Evolutionary conservation across 2,888 invertebrate genomes (phyloP).

Genomic region (Epiblema foenella): DNA sequence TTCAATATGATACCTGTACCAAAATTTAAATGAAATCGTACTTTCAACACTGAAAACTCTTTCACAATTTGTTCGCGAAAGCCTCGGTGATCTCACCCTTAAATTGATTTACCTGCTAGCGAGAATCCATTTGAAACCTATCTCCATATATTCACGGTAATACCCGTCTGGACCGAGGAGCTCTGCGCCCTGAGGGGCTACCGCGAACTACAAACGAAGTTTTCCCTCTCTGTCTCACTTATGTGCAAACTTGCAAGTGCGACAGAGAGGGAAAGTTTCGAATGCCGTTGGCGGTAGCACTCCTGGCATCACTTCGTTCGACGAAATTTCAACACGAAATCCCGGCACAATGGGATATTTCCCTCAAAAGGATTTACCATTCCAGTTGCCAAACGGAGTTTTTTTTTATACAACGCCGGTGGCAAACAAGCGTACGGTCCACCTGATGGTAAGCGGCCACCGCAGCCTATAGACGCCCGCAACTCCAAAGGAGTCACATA

Average conservation of each 20-base stretch:
- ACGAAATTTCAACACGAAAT: conserved; percentile 1
- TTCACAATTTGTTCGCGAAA: neutral
- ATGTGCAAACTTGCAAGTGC: too few species aligned
- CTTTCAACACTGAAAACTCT: neutral
- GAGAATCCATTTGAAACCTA: neutral
- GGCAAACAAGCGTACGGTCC: too few species aligned
- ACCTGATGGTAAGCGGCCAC: too few species aligned
- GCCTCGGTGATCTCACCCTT: neutral
- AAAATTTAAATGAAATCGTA: neutral
- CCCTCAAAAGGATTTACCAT: neutral
- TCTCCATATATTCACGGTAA: conserved; percentile 4
- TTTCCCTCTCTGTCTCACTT: too few species aligned
- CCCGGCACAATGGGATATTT: neutral
- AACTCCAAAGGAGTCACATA: too few species aligned
- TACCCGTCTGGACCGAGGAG: neutral
- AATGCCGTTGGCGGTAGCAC: too few species aligned
- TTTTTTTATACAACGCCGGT: too few species aligned
- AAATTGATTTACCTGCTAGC: neutral
- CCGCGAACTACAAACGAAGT: too few species aligned
- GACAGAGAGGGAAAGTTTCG: too few species aligned
- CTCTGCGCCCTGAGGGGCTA: too few species aligned
- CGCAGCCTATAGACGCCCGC: too few species aligned
- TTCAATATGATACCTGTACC: neutral
- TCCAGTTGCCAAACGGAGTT: neutral
- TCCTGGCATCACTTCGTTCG: neutral